Conservation (phyloP, 2,113 vertebrate species). For the Cyphomyrus discorhynchus region DNA sequence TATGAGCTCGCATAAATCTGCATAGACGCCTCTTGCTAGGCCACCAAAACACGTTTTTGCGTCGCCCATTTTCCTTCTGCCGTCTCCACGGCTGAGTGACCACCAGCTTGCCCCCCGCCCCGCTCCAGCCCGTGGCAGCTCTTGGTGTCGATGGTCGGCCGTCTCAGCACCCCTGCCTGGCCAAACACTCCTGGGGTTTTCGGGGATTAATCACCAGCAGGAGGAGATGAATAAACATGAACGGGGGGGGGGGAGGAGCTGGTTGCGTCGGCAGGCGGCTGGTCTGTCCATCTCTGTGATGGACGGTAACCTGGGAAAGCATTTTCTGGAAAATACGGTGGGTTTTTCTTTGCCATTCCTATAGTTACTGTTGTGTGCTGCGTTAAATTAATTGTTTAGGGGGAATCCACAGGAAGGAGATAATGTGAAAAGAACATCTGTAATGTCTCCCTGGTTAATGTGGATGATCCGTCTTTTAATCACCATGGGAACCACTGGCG, state of each 20-base stretch:
- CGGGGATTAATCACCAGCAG: background rate
- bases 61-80: background rate
- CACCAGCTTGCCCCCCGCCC: no score
- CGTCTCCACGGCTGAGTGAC: background rate
- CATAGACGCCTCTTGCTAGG: constrained; percentile 25
- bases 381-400: background rate
- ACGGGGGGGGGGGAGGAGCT: no score
- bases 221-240: constrained; percentile 1
- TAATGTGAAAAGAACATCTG: constrained; percentile 1
- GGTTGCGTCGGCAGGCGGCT: background rate
- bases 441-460: background rate
- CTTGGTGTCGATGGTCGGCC: background rate
- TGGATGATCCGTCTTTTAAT: background rate
- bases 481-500: background rate
- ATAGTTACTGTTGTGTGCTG: background rate
- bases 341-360: background rate
- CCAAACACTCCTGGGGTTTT: background rate
- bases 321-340: background rate
- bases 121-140: background rate
- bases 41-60: background rate
- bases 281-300: background rate
- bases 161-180: background rate
- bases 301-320: background rate
- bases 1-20: constrained; percentile 29
- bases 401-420: background rate